These are phyloP conservation scores for Nymphalis polychloros DNA, from an alignment of 2,888 invertebrate species.

Conservation along the genomic window DNA sequence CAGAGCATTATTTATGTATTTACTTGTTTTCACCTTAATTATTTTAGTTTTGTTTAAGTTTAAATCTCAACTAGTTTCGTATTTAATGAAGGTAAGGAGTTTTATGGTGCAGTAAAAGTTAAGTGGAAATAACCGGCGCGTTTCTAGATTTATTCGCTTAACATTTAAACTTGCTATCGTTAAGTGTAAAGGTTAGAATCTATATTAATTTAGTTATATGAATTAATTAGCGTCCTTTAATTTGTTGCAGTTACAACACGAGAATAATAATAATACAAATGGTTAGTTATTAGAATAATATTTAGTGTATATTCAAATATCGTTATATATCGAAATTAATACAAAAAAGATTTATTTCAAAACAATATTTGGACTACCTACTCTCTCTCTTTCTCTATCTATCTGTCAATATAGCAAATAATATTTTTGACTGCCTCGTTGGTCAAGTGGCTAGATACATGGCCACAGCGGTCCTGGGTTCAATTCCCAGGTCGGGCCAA, in stretches of 20 bases:
- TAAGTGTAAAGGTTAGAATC: conserved; percentile 22
- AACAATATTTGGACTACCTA: too few relatives aligned
- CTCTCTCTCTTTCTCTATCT: too few relatives aligned
- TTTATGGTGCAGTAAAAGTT: conserved; percentile 21
- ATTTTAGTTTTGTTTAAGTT: conserved; percentile 12
- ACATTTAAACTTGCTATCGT: conserved; percentile 22
- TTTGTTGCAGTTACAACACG: not conserved
- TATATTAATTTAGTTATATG: conserved; percentile 9
- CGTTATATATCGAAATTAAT: too few relatives aligned
- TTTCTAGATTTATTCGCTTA: conserved; percentile 19
- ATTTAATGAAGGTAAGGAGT: conserved; percentile 17
- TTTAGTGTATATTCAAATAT: too few relatives aligned
- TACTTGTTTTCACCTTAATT: conserved; percentile 3
- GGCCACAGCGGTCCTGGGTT: too few relatives aligned
- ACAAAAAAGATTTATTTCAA: too few relatives aligned
- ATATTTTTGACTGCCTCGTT: too few relatives aligned
- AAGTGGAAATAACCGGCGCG: conserved; percentile 15
- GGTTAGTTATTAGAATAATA: not conserved
- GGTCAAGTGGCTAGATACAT: too few relatives aligned
- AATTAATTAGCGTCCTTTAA: not conserved
- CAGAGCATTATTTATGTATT: not conserved
- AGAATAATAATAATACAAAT: not conserved
- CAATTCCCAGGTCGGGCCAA: too few relatives aligned
- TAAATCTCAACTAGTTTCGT: conserved; percentile 11
- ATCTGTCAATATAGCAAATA: too few relatives aligned